These are phyloP conservation scores for Blennius ocellaris DNA, from an alignment of 2,113 vertebrate species.

Conservation along the genomic window DNA sequence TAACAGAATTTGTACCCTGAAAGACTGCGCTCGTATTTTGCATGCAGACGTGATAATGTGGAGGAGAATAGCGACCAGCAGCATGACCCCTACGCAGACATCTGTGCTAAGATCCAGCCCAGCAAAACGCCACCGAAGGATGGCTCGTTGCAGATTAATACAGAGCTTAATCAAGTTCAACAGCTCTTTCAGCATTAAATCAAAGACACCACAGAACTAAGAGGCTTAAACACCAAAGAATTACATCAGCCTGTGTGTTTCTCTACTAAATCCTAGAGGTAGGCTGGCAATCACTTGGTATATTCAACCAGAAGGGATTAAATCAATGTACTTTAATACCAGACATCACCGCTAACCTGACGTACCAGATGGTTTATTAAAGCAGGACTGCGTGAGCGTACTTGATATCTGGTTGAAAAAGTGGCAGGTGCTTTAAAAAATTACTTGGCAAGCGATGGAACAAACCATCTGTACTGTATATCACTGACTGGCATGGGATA, in stretches of 20 bases:
- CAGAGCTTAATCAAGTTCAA: slow-evolving; percentile 71
- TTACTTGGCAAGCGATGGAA: too few relatives aligned
- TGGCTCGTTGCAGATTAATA: slow-evolving; percentile 71
- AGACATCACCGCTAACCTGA: neutral
- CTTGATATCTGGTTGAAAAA: too few relatives aligned
- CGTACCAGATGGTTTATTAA: too few relatives aligned
- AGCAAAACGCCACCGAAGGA: slow-evolving; percentile 57
- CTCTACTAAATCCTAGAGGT: slow-evolving; percentile 18
- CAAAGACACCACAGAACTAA: slow-evolving; percentile 67
- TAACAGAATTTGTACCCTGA: too few relatives aligned
- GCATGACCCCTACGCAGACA: slow-evolving; percentile 27
- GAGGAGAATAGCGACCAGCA: slow-evolving; percentile 19
- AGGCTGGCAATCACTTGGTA: slow-evolving; percentile 21
- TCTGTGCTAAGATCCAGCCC: slow-evolving; percentile 50
- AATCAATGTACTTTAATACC: neutral
- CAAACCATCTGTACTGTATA: too few relatives aligned
- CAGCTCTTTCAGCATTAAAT: slow-evolving; percentile 71
- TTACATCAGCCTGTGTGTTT: slow-evolving; percentile 26
- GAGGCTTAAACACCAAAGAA: slow-evolving; percentile 64
- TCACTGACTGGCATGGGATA: too few relatives aligned
- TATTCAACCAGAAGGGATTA: neutral
- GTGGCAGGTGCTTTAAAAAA: too few relatives aligned
- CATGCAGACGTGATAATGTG: neutral
- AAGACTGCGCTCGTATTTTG: too few relatives aligned
- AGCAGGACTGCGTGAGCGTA: too few relatives aligned